These are phyloP conservation scores for Torymus aiolomorphi DNA, from an alignment of 2,888 invertebrate species.

Conservation along the genomic window DNA sequence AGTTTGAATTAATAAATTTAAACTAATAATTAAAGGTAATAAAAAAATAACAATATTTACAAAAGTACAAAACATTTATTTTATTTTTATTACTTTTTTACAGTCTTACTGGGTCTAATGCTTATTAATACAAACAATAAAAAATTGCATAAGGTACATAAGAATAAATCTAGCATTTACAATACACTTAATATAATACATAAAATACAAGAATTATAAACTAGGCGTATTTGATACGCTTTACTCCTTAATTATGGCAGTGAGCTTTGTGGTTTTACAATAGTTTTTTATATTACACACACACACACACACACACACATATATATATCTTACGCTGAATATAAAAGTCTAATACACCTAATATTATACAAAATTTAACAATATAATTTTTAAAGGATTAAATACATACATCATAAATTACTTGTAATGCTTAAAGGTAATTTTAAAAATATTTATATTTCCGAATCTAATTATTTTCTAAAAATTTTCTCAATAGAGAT, in stretches of 20 bases:
- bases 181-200: conserved; percentile 60
- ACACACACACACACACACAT: no score
- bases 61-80: conserved; percentile 69
- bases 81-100: conserved; percentile 57
- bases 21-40: background rate
- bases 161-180: conserved; percentile 37
- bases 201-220: conserved; percentile 61
- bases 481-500: conserved; percentile 43
- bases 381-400: conserved; percentile 32
- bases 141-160: conserved; percentile 53
- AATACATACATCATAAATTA: conserved; percentile 24
- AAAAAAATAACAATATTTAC: conserved; percentile 47
- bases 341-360: conserved; percentile 39
- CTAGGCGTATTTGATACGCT: conserved; percentile 32
- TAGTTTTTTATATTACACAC: conserved; percentile 56
- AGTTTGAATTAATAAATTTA: no score
- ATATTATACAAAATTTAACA: conserved; percentile 49
- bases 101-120: conserved; percentile 61
- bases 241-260: conserved; percentile 67
- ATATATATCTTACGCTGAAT: background rate
- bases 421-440: conserved; percentile 31
- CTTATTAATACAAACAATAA: conserved; percentile 53
- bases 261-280: conserved; percentile 68
- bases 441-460: conserved; percentile 42
- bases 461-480: conserved; percentile 24